These are phyloP conservation scores for Paedocypris sp. DNA, from an alignment of 2,113 vertebrate genomes.

Conservation along the genomic window DNA sequence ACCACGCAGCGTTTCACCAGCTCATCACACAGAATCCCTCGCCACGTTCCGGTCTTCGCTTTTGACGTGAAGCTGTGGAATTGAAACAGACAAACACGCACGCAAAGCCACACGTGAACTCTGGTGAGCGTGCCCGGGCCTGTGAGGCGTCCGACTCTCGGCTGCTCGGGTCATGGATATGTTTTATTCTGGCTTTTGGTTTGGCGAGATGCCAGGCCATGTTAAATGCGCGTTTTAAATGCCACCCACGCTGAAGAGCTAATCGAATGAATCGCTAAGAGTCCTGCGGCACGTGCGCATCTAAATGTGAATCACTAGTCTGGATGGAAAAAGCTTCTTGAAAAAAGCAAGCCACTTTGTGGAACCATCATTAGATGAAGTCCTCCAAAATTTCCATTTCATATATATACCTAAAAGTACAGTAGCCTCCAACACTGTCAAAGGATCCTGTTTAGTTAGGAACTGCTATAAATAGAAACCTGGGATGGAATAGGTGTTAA, in stretches of 20 bases:
- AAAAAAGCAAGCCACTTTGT: too few species aligned
- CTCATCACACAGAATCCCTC: slow-evolving; percentile 28
- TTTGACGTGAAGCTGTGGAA: slow-evolving; percentile 38
- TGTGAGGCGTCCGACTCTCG: too few species aligned
- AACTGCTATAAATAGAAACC: too few species aligned
- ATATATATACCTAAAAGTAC: too few species aligned
- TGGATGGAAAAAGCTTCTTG: too few species aligned
- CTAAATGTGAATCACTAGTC: background rate
- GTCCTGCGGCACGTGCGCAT: background rate
- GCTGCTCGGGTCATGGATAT: too few species aligned
- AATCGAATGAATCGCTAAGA: background rate
- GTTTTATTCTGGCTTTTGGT: background rate
- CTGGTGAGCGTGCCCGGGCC: too few species aligned
- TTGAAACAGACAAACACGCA: slow-evolving; percentile 33
- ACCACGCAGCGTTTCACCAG: slow-evolving; percentile 28
- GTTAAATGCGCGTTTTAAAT: background rate
- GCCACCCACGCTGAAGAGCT: slow-evolving; percentile 2
- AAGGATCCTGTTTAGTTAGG: too few species aligned
- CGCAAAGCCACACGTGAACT: background rate
- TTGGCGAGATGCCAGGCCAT: background rate
- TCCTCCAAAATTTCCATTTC: too few species aligned
- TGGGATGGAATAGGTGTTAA: slow-evolving; percentile 9
- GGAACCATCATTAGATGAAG: too few species aligned
- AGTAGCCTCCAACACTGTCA: too few species aligned
- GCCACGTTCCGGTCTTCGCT: slow-evolving; percentile 45